phyloP scores from a whole-genome alignment of 2,888 invertebrate genomes.

The Epinotia bilunana region DNA sequence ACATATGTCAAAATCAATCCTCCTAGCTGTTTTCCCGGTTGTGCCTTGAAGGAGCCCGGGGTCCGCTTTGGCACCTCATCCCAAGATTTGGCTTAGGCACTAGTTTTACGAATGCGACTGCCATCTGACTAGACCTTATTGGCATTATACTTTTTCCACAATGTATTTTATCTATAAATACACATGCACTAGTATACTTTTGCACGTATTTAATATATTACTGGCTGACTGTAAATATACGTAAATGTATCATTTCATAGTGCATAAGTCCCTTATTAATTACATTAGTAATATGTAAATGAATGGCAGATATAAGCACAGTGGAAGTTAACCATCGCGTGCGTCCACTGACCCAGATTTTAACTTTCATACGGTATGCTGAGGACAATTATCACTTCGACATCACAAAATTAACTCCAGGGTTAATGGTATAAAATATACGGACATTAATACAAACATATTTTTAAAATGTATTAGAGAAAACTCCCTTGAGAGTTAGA shows the following conservation, averaged over 20 bases:
- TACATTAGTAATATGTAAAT: slow-evolving; percentile 38
- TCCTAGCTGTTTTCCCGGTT: too few relatives aligned
- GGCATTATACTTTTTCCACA: too few relatives aligned
- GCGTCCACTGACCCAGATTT: slow-evolving; percentile 40
- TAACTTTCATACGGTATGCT: slow-evolving; percentile 25
- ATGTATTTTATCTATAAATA: too few relatives aligned
- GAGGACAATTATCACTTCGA: slow-evolving; percentile 16
- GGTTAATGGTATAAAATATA: neutral
- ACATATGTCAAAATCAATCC: too few relatives aligned
- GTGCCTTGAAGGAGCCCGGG: too few relatives aligned
- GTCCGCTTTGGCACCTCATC: too few relatives aligned
- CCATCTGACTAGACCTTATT: too few relatives aligned
- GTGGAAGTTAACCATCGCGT: slow-evolving; percentile 35
- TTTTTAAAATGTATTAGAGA: too few relatives aligned
- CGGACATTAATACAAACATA: neutral
- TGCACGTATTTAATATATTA: neutral
- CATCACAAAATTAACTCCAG: neutral
- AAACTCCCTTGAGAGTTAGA: too few relatives aligned
- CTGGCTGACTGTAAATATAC: neutral
- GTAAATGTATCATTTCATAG: neutral
- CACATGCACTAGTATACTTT: too few relatives aligned
- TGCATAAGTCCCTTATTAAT: slow-evolving; percentile 26
- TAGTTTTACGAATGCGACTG: too few relatives aligned
- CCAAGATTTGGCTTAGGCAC: too few relatives aligned
- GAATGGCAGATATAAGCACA: slow-evolving; percentile 25